Conservation (phyloP, 2,797 vertebrate genomes). For the Arrhamphus sclerolepis region DNA sequence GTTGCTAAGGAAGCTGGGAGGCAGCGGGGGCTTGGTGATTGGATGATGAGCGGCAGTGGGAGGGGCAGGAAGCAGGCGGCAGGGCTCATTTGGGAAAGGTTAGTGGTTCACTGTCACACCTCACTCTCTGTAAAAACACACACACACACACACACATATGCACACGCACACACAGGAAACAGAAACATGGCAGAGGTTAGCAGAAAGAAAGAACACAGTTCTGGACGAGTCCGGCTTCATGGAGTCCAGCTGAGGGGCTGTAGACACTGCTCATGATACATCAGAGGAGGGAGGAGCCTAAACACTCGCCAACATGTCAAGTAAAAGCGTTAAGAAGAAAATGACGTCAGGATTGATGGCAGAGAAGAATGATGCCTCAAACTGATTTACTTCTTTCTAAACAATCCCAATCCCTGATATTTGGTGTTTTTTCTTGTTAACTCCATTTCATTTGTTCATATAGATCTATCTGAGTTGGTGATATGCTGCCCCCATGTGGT, state of each 20-base stretch:
- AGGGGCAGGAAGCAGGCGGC: conserved; percentile 51
- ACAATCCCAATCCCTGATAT: too few species aligned
- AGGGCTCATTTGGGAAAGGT: conserved; percentile 31
- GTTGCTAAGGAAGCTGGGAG: conserved; percentile 61
- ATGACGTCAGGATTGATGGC: not conserved
- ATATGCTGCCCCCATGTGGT: too few species aligned
- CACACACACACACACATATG: conserved; percentile 8
- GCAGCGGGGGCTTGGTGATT: conserved; percentile 53
- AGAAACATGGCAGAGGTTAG: conserved; percentile 33
- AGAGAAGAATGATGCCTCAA: too few species aligned
- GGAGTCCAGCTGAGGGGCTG: conserved; percentile 27
- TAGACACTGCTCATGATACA: conserved; percentile 18
- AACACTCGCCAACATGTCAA: not conserved
- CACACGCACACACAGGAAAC: conserved; percentile 23
- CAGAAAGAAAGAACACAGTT: conserved; percentile 10
- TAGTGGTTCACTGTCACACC: conserved; percentile 78
- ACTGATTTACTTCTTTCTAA: too few species aligned
- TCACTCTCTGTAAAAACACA: conserved; percentile 76
- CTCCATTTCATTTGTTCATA: not conserved
- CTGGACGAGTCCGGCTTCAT: not conserved
- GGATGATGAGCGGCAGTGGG: conserved; percentile 55
- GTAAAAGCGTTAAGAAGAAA: not conserved
- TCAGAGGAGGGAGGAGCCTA: not conserved
- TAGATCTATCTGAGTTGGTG: too few species aligned
- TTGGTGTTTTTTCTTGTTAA: not conserved